These are phyloP conservation scores for Spinus pinus DNA, from an alignment of 2,797 vertebrate genomes.

Conservation along the genomic window DNA sequence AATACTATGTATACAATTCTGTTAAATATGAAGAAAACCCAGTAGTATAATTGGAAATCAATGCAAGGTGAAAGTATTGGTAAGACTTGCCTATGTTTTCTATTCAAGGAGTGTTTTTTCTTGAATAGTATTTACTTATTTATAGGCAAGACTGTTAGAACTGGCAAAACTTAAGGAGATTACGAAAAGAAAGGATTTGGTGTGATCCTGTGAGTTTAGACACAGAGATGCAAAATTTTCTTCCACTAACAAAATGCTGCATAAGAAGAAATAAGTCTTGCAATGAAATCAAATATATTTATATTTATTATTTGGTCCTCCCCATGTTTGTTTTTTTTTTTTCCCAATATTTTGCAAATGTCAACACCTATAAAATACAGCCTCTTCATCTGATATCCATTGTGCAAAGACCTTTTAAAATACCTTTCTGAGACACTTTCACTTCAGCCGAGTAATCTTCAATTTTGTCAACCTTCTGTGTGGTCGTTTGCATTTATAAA, in stretches of 20 bases:
- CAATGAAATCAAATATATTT: background rate
- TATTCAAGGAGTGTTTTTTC: background rate
- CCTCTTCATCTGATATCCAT: background rate
- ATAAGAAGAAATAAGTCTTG: background rate
- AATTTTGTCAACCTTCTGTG: background rate
- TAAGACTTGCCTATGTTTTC: background rate
- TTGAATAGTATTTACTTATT: background rate
- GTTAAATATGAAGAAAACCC: background rate
- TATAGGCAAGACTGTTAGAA: background rate
- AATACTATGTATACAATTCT: background rate
- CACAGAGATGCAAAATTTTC: background rate
- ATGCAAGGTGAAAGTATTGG: background rate
- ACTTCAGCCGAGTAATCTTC: background rate
- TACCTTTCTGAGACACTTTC: background rate
- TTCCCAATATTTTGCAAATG: background rate
- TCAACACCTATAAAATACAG: background rate
- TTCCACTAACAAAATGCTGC: background rate
- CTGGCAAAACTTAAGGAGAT: background rate
- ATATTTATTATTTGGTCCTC: background rate
- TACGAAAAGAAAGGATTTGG: background rate
- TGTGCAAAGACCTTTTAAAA: background rate
- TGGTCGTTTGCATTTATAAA: background rate
- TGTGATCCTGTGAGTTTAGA: background rate
- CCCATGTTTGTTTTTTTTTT: fast-evolving
- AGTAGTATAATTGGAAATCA: background rate